Base-by-base conservation (phyloP, 2,888 invertebrate species). In the Chaitophorus viminalis region DNA sequence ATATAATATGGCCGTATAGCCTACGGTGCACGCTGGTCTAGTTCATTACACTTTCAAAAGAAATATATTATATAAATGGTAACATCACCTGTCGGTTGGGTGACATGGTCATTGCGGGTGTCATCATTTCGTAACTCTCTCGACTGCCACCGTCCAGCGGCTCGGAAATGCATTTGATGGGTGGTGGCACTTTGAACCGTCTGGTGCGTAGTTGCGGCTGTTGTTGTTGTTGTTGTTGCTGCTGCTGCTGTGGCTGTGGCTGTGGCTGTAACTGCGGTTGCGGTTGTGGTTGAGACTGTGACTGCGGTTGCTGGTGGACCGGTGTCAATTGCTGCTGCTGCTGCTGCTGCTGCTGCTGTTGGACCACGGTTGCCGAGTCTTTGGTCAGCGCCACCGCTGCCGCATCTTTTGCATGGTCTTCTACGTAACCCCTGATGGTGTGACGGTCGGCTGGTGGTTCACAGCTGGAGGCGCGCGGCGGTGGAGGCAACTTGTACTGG, bases 401-500 rank as follows among this genome's bases (percentile, higher is more conserved):
- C 21, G 18, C 29, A 25, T 87, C 87, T 31, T 65, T 87, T 5
- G 31, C 17, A 31, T 75, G 74, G 4, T 74, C 79, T 18, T 75
- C 81, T 5, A 74, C 75, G n/a, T 25, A 81, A 9, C 74, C 87
- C 60, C 79, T 79, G 31, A 79, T n/a, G 9, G 81, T 31, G 31
- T 79, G 87, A 17, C 87, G 74, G 31, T 87, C 87, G 6, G n/a
- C 9, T 6, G 60, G 91, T 88, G 33, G 92, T 91, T 39, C 91
- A 8, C 91, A 91, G 25, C 91, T 31, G 18, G 60, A 25, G 21
- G 91, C 91, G 70, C 91, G 90, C 11, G 92, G 92, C 88, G 92
- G 93, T 4, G 92, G 92, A 89, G 92, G 92, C 89, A 90, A 91
- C n/a, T 88, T 84, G 46, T 79, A 88, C n/a, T 75, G 87, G 39